Base-by-base conservation (phyloP, 2,797 vertebrate genomes). In the Acomys russatus region DNA sequence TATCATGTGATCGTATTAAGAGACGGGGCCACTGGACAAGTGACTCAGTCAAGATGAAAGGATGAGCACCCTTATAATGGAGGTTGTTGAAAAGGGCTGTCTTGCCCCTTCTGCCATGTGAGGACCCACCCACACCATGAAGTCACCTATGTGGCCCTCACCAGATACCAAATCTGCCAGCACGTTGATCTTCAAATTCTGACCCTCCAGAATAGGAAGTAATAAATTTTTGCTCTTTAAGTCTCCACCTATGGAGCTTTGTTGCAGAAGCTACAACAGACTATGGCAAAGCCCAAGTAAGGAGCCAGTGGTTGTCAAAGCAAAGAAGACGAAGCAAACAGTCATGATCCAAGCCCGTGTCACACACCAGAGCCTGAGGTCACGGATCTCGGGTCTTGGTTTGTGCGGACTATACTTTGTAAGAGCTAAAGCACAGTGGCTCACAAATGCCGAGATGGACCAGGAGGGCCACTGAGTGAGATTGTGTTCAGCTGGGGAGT, bases 121-220 rank as follows among this genome's bases (percentile, higher is more conserved):
- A 82, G 71, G 15, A 71, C 8, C 9, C 22, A 28, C n/a, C 44
- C 33, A 33, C 17, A n/a, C 20, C 4, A 15, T 6, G 44, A 44
- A 3, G 20, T 30, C 33, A 25, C 15, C 68, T 12, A 0, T 4
- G 8, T 4, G 4, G 44, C 44, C 8, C 56, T 30, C 5, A 12
- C 23, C 38, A 64, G 25, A 64, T 33, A 17, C 54, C 6, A n/a
- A 73, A 30, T 73, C 30, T 80, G 35, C 33, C 28, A 54, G 49
- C 3, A 4, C 56, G 44, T 54, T 51, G 38, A 64, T 66, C 38
- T 38, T 51, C 14, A 9, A 25, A 68, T 56, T 14, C 20, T 6
- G 6, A 66, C 23, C 25, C n/a, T 14, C 17, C 44, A 54, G 77
- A 35, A 73, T 11, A 82, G 23, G 66, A 63, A 51, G 33, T 7